Conservation (phyloP, 1,140 invertebrate genomes). For the Heliothis subflexa region DNA sequence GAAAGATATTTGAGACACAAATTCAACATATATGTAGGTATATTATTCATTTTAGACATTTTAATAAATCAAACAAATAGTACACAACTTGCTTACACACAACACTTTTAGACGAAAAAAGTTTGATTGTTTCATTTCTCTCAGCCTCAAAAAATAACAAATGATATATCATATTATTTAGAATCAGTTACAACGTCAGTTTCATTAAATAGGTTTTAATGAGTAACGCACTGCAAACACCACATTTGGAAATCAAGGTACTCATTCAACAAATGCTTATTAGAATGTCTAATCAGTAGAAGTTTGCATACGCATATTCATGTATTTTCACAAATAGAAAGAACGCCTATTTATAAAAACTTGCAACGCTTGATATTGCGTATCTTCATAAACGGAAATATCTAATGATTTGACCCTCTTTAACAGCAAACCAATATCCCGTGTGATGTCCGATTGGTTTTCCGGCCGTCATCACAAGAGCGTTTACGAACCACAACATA, state of each 20-base stretch:
- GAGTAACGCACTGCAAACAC: slow-evolving; percentile 61
- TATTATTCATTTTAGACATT: slow-evolving; percentile 32
- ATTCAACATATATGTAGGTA: slow-evolving; percentile 43
- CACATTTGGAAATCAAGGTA: slow-evolving; percentile 40
- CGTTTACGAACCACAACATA: too few species aligned
- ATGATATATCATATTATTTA: slow-evolving; percentile 27
- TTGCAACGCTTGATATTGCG: too few species aligned
- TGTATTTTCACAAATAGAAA: not conserved
- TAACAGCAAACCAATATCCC: too few species aligned
- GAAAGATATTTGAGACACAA: slow-evolving; percentile 50
- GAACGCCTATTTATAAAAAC: too few species aligned
- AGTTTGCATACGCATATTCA: not conserved
- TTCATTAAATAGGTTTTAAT: slow-evolving; percentile 26
- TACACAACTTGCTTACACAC: slow-evolving; percentile 34
- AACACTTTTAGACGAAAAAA: slow-evolving; percentile 35
- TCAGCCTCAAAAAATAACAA: slow-evolving; percentile 46
- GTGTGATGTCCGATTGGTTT: too few species aligned
- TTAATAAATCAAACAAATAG: slow-evolving; percentile 44
- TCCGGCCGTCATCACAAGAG: too few species aligned
- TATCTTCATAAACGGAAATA: too few species aligned
- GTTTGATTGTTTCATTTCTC: not conserved
- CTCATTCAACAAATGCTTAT: not conserved
- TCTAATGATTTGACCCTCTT: too few species aligned
- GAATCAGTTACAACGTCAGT: slow-evolving; percentile 30
- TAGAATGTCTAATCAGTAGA: slow-evolving; percentile 9